phyloP scores from a whole-genome alignment of 2,888 invertebrate species.

The Adelognathus sp. region DNA sequence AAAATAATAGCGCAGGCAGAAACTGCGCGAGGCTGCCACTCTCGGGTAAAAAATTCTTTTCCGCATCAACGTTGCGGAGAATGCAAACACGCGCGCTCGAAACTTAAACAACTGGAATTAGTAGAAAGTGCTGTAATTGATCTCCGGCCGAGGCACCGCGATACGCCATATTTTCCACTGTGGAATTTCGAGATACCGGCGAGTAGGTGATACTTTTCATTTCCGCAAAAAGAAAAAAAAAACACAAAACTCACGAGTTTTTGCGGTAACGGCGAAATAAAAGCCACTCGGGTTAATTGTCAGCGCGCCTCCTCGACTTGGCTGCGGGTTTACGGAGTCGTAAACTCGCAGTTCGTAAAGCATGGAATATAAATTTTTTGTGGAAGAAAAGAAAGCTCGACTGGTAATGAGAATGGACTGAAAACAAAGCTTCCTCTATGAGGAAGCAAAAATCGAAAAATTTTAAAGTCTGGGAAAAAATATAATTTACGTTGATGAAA shows the following conservation, averaged over 20 bases:
- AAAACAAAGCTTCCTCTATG: no score
- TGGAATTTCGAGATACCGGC: neutral
- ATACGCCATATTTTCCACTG: neutral
- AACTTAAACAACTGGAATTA: constrained; percentile 33
- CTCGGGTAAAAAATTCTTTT: neutral
- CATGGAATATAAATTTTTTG: no score
- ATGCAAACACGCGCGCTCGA: constrained; percentile 3
- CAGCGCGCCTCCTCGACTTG: neutral
- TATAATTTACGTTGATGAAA: no score
- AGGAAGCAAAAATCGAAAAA: no score
- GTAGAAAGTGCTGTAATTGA: constrained; percentile 55
- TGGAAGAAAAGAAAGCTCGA: neutral
- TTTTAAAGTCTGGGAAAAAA: no score
- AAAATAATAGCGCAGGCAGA: neutral
- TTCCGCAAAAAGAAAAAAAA: neutral
- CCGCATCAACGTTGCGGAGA: neutral
- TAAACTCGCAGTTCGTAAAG: neutral
- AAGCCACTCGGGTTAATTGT: neutral
- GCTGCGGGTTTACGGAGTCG: neutral
- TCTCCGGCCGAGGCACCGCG: neutral
- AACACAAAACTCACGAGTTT: neutral
- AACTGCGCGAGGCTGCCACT: neutral
- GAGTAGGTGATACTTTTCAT: neutral
- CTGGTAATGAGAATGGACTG: no score
- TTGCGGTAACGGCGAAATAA: neutral